Evolutionary conservation across 2,113 vertebrate genomes (phyloP).

Genomic region (Dromiciops gliroides): DNA sequence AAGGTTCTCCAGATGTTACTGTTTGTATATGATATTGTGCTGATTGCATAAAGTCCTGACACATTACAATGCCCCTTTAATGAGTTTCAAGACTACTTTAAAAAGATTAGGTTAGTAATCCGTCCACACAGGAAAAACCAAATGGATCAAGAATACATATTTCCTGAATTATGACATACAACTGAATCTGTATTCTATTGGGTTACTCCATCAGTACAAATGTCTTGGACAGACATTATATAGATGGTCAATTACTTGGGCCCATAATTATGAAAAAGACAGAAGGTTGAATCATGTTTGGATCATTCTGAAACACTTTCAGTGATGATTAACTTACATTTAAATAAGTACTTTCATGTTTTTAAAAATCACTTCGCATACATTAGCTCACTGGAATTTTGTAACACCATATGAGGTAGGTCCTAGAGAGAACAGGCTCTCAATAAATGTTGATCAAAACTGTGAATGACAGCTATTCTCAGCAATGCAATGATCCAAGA

Average conservation of each 20-base stretch:
- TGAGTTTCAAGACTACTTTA: neutral
- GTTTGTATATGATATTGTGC: neutral
- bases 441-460: neutral
- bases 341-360: neutral
- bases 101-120: neutral
- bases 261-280: neutral
- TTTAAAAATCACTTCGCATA: neutral
- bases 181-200: neutral
- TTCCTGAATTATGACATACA: neutral
- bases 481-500: neutral
- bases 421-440: neutral
- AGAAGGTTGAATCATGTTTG: neutral
- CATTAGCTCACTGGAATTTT: neutral
- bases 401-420: neutral
- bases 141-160: neutral
- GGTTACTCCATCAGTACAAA: neutral
- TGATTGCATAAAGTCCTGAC: neutral
- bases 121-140: too few species aligned
- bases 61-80: neutral
- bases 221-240: neutral
- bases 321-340: neutral
- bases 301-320: neutral
- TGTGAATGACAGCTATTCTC: neutral
- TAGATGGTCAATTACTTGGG: neutral
- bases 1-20: neutral